Evolutionary conservation across 2,113 vertebrate genomes (phyloP), one percentile per base, ranked within the genome.

Genomic region (Petroica traversi): DNA sequence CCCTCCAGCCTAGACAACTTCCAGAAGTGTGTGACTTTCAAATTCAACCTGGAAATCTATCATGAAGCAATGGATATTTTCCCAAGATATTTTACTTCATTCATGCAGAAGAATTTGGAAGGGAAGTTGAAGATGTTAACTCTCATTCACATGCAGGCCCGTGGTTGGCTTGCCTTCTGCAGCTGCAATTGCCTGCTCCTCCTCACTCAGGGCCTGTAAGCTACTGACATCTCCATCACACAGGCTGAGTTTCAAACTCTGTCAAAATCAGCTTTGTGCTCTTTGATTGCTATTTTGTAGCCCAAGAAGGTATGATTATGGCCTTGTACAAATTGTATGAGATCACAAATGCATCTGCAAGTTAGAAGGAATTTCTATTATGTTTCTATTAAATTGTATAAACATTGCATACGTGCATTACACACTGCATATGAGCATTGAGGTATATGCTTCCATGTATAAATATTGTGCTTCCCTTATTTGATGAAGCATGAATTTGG

Each of bases 101-200:
- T 71, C 18, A 23, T 33, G 43, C 22, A 74, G 41, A 23, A 95
- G 55, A 34, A 54, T 67, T 7, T 59, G 36, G 75, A 94, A 74
- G n/a, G 58, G 25, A 31, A 91, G 43, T 6, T 22, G 28, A 3
- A 48, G 34, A 5, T 73, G 4, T 6, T 31, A 34, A 22, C 19
- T 75, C 43, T 36, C 0, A 0, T 16, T 29, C 12, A 17, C 5
- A 33, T 10, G 8, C 16, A 16, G 11, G 20, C 8, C 14, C 2
- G 0, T 16, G 19, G 33, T 59, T 55, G 20, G 16, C 48, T 58
- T 52, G 22, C 57, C 71, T 68, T 38, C 0, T 2, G 8, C 1
- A 8, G 24, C 6, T 43, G n/a, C 2, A 4, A 62, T 26, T 40
- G 10, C 24, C 9, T 40, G 22, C 5, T 71, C 12, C 66, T 90